A percentile compares a stretch with the other conserved stretches of the same genome.
phyloP scores from a whole-genome alignment of 2,797 vertebrate genomes.

The Natrix natrix region DNA sequence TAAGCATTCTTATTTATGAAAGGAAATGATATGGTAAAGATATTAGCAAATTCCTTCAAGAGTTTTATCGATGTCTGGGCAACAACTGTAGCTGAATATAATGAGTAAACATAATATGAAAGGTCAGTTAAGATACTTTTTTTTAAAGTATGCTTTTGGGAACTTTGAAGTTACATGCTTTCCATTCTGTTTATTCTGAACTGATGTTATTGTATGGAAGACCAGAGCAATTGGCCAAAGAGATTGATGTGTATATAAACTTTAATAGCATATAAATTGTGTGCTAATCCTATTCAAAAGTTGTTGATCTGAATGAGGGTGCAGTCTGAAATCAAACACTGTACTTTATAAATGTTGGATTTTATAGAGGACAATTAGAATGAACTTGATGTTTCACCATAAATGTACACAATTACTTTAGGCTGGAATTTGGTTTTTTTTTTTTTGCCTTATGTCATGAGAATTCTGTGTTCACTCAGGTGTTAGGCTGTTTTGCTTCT shows the following conservation, averaged over 20 bases:
- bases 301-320: neutral
- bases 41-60: constrained; percentile 38
- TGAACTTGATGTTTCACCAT: neutral
- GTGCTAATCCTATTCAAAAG: neutral
- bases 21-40: constrained; percentile 9
- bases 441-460: constrained; percentile 25
- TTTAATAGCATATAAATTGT: neutral
- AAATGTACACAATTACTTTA: neutral
- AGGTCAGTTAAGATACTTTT: neutral
- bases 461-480: neutral
- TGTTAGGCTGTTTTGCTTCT: neutral
- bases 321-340: neutral
- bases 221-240: neutral
- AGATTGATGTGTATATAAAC: neutral
- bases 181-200: neutral
- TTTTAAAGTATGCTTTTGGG: neutral
- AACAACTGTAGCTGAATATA: neutral
- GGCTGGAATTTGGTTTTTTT: neutral
- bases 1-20: neutral
- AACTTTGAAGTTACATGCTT: neutral
- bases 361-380: neutral
- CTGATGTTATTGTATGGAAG: neutral
- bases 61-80: neutral
- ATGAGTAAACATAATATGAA: neutral
- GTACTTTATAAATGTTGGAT: neutral